Evolutionary conservation across 1,140 invertebrate genomes (phyloP).

Genomic region (Telenomus remus): DNA sequence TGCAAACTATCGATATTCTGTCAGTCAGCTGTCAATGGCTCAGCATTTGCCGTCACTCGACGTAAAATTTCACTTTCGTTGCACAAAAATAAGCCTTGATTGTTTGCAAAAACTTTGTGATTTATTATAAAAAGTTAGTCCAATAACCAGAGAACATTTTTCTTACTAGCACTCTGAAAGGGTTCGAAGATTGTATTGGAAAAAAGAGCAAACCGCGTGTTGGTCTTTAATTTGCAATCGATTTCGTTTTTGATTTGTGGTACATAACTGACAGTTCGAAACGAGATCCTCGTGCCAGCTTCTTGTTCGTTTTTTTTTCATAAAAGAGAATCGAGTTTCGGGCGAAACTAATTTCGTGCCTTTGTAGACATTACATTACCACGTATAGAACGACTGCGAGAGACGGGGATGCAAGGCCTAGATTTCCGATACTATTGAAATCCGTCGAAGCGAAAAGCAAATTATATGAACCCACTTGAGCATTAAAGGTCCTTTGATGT

Average conservation of each 20-base stretch:
- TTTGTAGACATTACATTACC: slow-evolving; percentile 70
- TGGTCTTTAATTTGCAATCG: slow-evolving; percentile 15
- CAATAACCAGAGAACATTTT: too few relatives aligned
- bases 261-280: slow-evolving; percentile 43
- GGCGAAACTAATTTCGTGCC: slow-evolving; percentile 72
- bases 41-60: too few relatives aligned
- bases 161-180: too few relatives aligned
- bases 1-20: too few relatives aligned
- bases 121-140: too few relatives aligned
- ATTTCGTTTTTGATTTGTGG: slow-evolving; percentile 48
- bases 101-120: too few relatives aligned
- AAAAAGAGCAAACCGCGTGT: background rate
- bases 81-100: too few relatives aligned
- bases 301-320: slow-evolving; percentile 22
- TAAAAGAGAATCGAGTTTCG: slow-evolving; percentile 68
- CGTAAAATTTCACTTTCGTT: too few relatives aligned
- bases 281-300: slow-evolving; percentile 25
- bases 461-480: slow-evolving; percentile 70
- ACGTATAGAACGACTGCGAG: slow-evolving; percentile 53
- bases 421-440: slow-evolving; percentile 74
- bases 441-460: slow-evolving; percentile 72
- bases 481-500: slow-evolving; percentile 69
- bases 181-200: too few relatives aligned
- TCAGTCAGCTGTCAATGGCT: too few relatives aligned
- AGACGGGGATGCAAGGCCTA: slow-evolving; percentile 60